Percentiles rank a stretch among this genome's conserved stretches.
Conservation (phyloP, 2,888 invertebrate genomes). For the Athalia cordata region DNA sequence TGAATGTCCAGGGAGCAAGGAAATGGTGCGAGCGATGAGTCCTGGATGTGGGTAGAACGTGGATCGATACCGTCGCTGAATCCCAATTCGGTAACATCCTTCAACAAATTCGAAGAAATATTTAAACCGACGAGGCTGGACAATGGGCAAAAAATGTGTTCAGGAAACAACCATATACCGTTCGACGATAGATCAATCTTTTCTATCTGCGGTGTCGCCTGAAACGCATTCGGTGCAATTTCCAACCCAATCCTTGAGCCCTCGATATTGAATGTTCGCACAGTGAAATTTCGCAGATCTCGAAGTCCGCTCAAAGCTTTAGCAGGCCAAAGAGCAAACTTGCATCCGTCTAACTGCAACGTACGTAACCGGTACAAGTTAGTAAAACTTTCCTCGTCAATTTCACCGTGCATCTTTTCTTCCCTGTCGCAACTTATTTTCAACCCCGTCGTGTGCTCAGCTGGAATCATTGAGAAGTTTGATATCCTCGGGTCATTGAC, state of each 20-base stretch:
- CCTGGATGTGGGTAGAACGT: constrained; percentile 61
- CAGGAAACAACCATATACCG: constrained; percentile 93
- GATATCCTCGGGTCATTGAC: constrained; percentile 89
- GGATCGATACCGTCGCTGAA: constrained; percentile 79
- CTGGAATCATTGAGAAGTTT: constrained; percentile 90
- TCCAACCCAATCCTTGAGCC: constrained; percentile 81
- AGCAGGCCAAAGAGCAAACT: constrained; percentile 88
- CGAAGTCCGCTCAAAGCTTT: constrained; percentile 87
- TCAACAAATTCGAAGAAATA: constrained; percentile 90
- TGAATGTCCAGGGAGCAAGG: constrained; percentile 88
- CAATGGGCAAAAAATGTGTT: constrained; percentile 88
- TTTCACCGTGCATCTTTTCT: constrained; percentile 58
- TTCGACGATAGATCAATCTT: constrained; percentile 90
- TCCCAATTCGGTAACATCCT: constrained; percentile 91
- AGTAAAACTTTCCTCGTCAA: constrained; percentile 78
- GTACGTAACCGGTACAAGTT: constrained; percentile 88
- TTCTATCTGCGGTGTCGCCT: constrained; percentile 86
- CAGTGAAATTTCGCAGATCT: constrained; percentile 88
- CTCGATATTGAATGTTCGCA: constrained; percentile 84
- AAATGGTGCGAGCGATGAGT: constrained; percentile 55
- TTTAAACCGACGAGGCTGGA: constrained; percentile 88
- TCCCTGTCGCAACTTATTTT: constrained; percentile 85
- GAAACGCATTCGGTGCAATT: constrained; percentile 86
- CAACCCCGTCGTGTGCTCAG: constrained; percentile 87
- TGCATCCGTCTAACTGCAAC: constrained; percentile 89